These are phyloP conservation scores for Arenaria interpres DNA, from an alignment of 2,113 vertebrate species.

Conservation along the genomic window DNA sequence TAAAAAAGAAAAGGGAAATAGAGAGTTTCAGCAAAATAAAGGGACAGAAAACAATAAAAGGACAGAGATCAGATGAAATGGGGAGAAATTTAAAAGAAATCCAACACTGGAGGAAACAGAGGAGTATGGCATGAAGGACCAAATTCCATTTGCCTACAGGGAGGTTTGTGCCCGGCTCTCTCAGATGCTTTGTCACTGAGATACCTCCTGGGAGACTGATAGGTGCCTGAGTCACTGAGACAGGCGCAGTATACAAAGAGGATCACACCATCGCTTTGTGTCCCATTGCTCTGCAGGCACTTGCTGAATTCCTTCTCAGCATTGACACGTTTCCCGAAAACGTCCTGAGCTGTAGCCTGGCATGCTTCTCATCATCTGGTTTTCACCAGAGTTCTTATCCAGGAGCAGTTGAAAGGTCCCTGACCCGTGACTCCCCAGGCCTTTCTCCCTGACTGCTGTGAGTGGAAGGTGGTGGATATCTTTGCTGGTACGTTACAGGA, in stretches of 20 bases:
- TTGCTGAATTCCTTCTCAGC: background rate
- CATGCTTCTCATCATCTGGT: background rate
- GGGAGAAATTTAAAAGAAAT: background rate
- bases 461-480: background rate
- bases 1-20: background rate
- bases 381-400: background rate
- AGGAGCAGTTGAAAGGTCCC: background rate
- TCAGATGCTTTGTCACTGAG: background rate
- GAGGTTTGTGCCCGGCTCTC: background rate
- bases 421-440: no score
- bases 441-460: background rate
- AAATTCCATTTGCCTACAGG: background rate
- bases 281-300: background rate
- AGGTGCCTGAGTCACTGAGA: background rate
- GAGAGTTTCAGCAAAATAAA: background rate
- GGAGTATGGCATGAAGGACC: background rate
- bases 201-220: background rate
- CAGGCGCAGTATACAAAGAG: background rate
- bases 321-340: background rate
- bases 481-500: background rate
- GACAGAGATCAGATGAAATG: background rate
- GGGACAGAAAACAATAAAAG: background rate
- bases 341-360: background rate
- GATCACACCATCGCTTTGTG: background rate
- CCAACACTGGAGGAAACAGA: background rate